Base-by-base conservation (phyloP, 2,113 vertebrate genomes). In the Siniperca chuatsi region DNA sequence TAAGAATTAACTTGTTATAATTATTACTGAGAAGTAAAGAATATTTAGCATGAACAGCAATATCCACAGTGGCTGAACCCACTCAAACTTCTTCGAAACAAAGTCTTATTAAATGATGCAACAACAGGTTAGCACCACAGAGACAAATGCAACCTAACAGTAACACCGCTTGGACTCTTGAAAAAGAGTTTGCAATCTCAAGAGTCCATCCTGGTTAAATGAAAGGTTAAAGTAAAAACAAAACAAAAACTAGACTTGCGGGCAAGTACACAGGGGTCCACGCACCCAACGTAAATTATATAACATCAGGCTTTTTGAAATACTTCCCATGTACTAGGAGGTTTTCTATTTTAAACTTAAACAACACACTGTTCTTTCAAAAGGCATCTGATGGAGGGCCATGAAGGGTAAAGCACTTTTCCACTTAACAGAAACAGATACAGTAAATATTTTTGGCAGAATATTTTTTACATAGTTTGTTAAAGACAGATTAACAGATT, bases 341-440 rank as follows among this genome's bases (percentile, higher is more conserved):
- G 42, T 57, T 86, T 78, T 72, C n/a, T n/a, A 16, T 76, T n/a
- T 75, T 8, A 52, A 60, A 75, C 25, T 66, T 23, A 44, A 52
- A 73, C 13, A 58, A 67, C 52, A 55, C 23, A 72, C 18, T 61
- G 18, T 54, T 74, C 11, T 48, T 75, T 8, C n/a, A 35, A 80
- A 74, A 89, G 87, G 60, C 87, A 80, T 75, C 84, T 68, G 75
- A 86, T 65, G 62, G 67, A 79, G 57, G 42, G 33, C 12, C 58
- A 42, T 4, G 70, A 81, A 25, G 66, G 35, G 6, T 40, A 66
- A 62, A 81, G 60, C 74, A 86, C 60, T 85, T 76, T 37, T 42
- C 8, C 40, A 44, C 42, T n/a, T 2, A 78, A 82, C 40, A 80
- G 25, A 86, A 76, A 4, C 58, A 44, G 10, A 71, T 37, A 48